phyloP scores from a whole-genome alignment of 2,113 vertebrate genomes.

The Carollia perspicillata region DNA sequence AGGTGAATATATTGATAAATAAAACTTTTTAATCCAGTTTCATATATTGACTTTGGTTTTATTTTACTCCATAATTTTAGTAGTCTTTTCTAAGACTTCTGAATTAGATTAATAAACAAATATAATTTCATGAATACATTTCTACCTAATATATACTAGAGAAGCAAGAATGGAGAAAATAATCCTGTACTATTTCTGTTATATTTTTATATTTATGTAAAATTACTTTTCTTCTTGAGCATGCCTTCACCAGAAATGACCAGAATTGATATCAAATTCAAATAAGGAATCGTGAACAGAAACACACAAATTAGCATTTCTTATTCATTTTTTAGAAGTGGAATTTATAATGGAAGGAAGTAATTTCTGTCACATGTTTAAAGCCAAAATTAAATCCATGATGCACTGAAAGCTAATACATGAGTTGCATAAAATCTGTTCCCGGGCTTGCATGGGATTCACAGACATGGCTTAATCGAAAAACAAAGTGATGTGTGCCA shows the following conservation, averaged over 20 bases:
- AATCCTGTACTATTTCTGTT: neutral
- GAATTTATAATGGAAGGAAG: neutral
- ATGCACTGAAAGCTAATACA: slow-evolving; percentile 38
- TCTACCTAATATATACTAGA: slow-evolving; percentile 50
- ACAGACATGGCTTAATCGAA: slow-evolving; percentile 80
- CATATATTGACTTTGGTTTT: slow-evolving; percentile 75
- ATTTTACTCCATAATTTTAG: slow-evolving; percentile 69
- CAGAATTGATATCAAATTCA: neutral
- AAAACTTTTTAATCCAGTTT: slow-evolving; percentile 77
- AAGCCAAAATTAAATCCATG: slow-evolving; percentile 63
- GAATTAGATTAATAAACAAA: slow-evolving; percentile 78
- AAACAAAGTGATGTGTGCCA: slow-evolving; percentile 78
- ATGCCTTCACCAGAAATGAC: neutral
- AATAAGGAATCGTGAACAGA: neutral
- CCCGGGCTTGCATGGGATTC: slow-evolving; percentile 62
- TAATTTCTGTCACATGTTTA: slow-evolving; percentile 34
- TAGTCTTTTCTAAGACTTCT: slow-evolving; percentile 73
- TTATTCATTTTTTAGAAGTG: neutral
- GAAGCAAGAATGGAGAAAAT: slow-evolving; percentile 40
- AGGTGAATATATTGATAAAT: slow-evolving; percentile 76
- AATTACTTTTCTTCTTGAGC: neutral
- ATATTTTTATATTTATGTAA: slow-evolving; percentile 33
- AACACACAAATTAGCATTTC: neutral
- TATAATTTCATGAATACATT: slow-evolving; percentile 67
- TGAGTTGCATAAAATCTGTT: slow-evolving; percentile 72